A percentile compares a stretch with the other conserved stretches of the same genome.
phyloP scores from a whole-genome alignment of 2,888 invertebrate genomes.

The Salpingus planirostris region DNA sequence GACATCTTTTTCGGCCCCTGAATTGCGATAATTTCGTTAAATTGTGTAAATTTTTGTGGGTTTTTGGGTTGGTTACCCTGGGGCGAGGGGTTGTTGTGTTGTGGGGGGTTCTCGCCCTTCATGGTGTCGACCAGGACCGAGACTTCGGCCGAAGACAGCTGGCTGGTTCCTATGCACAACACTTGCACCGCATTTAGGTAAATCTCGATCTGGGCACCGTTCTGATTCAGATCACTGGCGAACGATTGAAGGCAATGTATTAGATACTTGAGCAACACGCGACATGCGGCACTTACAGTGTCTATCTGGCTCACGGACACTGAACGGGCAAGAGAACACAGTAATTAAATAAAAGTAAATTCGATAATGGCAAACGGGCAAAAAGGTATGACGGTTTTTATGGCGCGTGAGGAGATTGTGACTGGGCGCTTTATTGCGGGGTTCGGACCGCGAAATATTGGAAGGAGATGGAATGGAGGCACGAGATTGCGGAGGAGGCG shows the following conservation, averaged over 20 bases:
- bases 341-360: no score
- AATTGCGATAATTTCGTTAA: neutral
- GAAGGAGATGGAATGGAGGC: no score
- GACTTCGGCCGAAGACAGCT: constrained; percentile 67
- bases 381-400: neutral
- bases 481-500: no score
- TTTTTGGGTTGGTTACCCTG: constrained; percentile 17
- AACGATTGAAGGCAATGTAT: constrained; percentile 36
- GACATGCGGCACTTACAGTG: constrained; percentile 58
- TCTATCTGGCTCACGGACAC: constrained; percentile 61
- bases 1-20: constrained; percentile 20
- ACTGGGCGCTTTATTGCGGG: no score
- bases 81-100: constrained; percentile 32
- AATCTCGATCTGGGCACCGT: constrained; percentile 44
- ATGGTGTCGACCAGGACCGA: constrained; percentile 66
- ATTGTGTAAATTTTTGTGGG: neutral
- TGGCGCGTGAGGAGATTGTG: neutral
- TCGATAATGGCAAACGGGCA: neutral
- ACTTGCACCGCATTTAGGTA: constrained; percentile 59
- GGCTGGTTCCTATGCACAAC: constrained; percentile 61
- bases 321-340: constrained; percentile 35
- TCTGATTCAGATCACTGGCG: constrained; percentile 31
- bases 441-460: no score
- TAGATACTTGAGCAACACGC: constrained; percentile 58
- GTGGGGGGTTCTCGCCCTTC: constrained; percentile 58